Evolutionary conservation across 2,888 invertebrate species (phyloP), one percentile per base, ranked within the genome.

Genomic region (Mystacides longicornis): DNA sequence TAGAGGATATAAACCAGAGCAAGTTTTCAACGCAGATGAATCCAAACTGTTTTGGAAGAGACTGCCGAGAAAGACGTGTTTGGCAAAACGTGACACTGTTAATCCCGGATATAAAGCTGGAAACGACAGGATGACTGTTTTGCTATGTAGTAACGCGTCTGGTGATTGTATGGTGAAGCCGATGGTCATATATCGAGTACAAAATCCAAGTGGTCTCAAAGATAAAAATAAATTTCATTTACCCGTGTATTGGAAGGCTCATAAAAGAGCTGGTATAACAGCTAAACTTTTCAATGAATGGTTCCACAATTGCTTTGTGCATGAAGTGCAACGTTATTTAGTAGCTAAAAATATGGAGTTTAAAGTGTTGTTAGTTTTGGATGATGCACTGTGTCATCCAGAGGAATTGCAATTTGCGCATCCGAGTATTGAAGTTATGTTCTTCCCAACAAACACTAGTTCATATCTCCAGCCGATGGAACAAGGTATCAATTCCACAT

Each of bases 31-130:
- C 57, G 64, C 63, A 1, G 64, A 64, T 31, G 65, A 66, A 60
- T 64, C 63, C 9, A 63, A 62, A 16, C 52, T 65, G 42, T 66
- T 63, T 60, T 64, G 64, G 65, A 67, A 64, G 60, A 60, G 62
- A 63, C 64, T 68, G 65, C 65, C 67, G 21, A 62, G 59, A n/a
- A 51, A 64, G 56, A 68, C 67, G n/a, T 68, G 62, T 58, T 56
- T 67, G 20, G 58, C 66, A 16, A 64, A 65, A 56, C 60, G 63
- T 1, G 63, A 68, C 52, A 67, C 65, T 59, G 16, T 33, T 14
- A 43, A 49, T 60, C 57, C 55, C 55, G 63, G 62, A 58, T 64
- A 52, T 64, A 64, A 64, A 52, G 63, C 61, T 21, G 62, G 62
- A 19, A 67, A 67, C 54, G 65, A 66, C 60, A 60, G 65, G 49